Percentiles rank a stretch among this genome's conserved stretches.
These are phyloP conservation scores for Zoanthus solanderi DNA, from an alignment of 92 coral and sea anemone species.

Conservation along the genomic window DNA sequence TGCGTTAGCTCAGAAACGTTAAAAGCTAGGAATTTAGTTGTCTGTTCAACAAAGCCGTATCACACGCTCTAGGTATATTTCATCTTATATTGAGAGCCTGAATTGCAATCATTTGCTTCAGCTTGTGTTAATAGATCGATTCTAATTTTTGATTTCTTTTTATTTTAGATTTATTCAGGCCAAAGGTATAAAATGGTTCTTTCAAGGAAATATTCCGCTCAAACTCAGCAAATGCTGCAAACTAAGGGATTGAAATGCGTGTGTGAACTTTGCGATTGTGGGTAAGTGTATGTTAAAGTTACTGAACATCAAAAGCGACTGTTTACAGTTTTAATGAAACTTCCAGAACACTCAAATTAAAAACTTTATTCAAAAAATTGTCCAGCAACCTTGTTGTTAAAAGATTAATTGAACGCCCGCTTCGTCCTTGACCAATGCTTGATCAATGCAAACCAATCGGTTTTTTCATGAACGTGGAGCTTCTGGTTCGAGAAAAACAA, in stretches of 20 bases:
- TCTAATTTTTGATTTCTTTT: background rate
- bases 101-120: background rate
- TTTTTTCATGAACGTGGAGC: too few species aligned
- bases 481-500: too few species aligned
- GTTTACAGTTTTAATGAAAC: background rate
- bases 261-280: constrained; percentile 97
- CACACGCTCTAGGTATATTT: background rate
- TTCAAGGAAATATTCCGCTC: constrained; percentile 81
- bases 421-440: background rate
- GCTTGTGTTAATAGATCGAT: too few species aligned
- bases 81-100: background rate
- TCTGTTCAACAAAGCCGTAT: background rate
- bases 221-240: constrained; percentile 78
- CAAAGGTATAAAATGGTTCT: constrained; percentile 54
- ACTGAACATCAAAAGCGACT: background rate
- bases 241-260: constrained; percentile 91
- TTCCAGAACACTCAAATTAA: background rate
- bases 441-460: too few species aligned
- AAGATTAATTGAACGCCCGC: background rate
- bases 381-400: background rate
- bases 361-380: background rate
- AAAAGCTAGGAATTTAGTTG: background rate
- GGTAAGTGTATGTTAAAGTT: constrained; percentile 67
- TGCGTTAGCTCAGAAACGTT: background rate
- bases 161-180: background rate